A percentile compares a stretch with the other conserved stretches of the same genome.
Conservation (phyloP, 2,797 vertebrate species). For the Acanthurus lineatus region DNA sequence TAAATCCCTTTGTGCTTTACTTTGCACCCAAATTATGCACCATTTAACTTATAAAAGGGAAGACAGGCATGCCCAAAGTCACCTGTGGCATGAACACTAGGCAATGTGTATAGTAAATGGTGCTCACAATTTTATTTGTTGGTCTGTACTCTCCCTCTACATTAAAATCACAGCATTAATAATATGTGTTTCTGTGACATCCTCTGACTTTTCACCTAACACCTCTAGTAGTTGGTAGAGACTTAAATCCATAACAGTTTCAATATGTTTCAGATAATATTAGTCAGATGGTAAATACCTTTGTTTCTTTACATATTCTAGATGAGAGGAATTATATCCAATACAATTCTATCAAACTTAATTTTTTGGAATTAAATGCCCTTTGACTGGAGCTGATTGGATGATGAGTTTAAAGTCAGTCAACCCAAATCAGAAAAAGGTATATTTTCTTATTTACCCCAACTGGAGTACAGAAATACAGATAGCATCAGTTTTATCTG, state of each 20-base stretch:
- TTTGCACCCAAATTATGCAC: no score
- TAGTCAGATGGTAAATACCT: not conserved
- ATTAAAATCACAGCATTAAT: not conserved
- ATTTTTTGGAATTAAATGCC: not conserved
- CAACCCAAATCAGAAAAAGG: not conserved
- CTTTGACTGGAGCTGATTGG: no score
- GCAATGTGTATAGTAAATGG: no score
- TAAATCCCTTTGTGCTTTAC: no score
- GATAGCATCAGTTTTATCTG: conserved; percentile 10
- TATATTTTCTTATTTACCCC: no score
- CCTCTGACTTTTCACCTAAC: not conserved
- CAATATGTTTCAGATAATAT: not conserved
- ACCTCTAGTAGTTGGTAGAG: not conserved
- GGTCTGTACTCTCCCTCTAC: not conserved
- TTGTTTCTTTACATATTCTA: not conserved
- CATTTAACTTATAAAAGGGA: no score
- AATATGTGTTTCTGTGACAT: not conserved
- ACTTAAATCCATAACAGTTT: no score
- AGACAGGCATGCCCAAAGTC: no score
- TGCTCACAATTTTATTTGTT: not conserved
- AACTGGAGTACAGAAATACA: not conserved
- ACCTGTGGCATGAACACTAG: no score
- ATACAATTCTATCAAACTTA: not conserved
- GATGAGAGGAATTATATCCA: not conserved
- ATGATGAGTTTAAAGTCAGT: not conserved